Evolutionary conservation across 2,888 invertebrate genomes (phyloP), one percentile per base, ranked within the genome.

Genomic region (Hetaerina titia): DNA sequence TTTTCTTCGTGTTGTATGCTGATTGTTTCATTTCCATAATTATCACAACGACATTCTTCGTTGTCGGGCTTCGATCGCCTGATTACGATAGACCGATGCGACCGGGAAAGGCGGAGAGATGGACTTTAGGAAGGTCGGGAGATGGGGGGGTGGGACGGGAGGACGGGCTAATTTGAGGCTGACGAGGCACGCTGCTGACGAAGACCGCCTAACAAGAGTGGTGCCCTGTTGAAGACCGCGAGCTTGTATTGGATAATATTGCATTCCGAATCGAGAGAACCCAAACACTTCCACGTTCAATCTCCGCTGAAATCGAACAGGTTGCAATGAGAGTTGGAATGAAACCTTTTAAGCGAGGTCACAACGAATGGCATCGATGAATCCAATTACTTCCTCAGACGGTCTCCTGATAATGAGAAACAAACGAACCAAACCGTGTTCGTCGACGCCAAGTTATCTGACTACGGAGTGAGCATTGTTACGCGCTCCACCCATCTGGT

Each of bases 311-410:
- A 64, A 63, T 58, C 60, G 90, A 90, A 63, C 63, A 63, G 31
- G 63, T 63, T 90, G 63, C 31, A 22, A 64, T 17, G 90, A 90
- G 45, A 19, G 45, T 6, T 9, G 64, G 64, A 69, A n/a, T 22
- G 69, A 69, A 8, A 15, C 19, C 31, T 90, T 64, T 63, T 25
- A 69, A 45, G 17, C 19, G 60, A 9, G 11, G 60, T 31, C n/a
- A 69, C 22, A 69, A 69, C 69, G 90, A 13, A 19, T 64, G 45
- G 31, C 17, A 31, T 8, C 22, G 64, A 63, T 25, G 90, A 90
- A 90, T 90, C 63, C 90, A 63, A 90, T 90, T 64, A 63, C 63
- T 90, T 64, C 45, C 45, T 69, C 69, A 69, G 69, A 9, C 69
- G 22, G 19, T 56, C 45, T 88, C 88, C 1, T 8, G 88, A 45